Percentiles rank a stretch among this genome's conserved stretches.
These are phyloP conservation scores for Otolemur garnettii DNA, from an alignment of 2,113 vertebrate species.

Conservation along the genomic window DNA sequence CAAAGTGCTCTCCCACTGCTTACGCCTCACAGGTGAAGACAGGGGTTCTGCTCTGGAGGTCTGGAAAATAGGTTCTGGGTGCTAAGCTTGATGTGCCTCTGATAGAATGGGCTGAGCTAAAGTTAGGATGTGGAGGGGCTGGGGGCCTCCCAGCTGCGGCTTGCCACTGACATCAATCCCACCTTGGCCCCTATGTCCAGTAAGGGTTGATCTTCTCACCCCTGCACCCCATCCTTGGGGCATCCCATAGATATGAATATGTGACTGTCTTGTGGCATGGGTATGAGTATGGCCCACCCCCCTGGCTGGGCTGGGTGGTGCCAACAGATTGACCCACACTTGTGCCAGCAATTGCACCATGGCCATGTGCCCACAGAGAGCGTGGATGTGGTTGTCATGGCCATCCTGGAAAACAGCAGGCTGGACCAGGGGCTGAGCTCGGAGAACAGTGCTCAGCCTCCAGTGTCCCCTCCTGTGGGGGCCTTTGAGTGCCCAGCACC, in stretches of 20 bases:
- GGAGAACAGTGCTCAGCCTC: neutral
- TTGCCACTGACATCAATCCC: neutral
- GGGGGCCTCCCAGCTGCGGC: neutral
- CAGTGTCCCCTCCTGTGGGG: accelerated
- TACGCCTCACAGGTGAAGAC: neutral
- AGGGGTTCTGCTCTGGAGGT: neutral
- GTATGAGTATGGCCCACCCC: neutral
- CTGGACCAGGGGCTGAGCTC: neutral
- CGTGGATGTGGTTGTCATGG: too few relatives aligned
- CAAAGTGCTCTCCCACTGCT: neutral
- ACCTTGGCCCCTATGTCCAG: neutral
- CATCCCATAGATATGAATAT: neutral
- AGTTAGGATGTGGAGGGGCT: neutral
- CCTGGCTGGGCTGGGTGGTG: neutral
- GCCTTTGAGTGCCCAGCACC: neutral
- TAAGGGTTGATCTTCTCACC: neutral
- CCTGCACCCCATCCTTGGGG: neutral
- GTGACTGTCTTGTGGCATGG: neutral
- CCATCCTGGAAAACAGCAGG: neutral
- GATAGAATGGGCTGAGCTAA: neutral
- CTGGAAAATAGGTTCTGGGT: neutral
- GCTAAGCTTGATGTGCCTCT: neutral
- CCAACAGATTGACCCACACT: neutral
- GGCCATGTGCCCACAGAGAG: neutral
- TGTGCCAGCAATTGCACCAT: neutral